Percentiles rank a stretch among this genome's conserved stretches.
phyloP scores from a whole-genome alignment of 1,140 invertebrate species.

The Propsilocerus akamusi region DNA sequence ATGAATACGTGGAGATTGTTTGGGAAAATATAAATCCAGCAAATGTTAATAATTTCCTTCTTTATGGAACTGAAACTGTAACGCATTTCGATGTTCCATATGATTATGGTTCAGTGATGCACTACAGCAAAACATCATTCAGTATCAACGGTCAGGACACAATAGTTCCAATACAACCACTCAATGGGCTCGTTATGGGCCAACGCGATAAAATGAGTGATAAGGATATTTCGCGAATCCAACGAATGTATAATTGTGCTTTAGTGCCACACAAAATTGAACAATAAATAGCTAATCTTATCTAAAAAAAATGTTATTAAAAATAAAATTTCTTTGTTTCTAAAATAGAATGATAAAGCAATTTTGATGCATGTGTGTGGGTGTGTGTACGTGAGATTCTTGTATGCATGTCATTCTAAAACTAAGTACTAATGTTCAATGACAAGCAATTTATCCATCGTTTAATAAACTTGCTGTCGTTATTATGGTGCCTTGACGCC shows the following conservation, averaged over 20 bases:
- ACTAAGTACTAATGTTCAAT: too few relatives aligned
- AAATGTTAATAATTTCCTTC: slow-evolving; percentile 39
- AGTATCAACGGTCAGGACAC: slow-evolving; percentile 43
- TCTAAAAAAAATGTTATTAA: too few relatives aligned
- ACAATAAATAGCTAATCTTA: too few relatives aligned
- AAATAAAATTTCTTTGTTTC: too few relatives aligned
- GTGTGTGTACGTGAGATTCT: too few relatives aligned
- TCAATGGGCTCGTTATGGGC: slow-evolving; percentile 27
- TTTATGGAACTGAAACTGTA: slow-evolving; percentile 33
- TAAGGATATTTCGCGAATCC: slow-evolving; percentile 49
- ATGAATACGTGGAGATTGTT: slow-evolving; percentile 32
- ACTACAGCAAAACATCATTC: slow-evolving; percentile 52
- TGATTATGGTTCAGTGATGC: slow-evolving; percentile 61
- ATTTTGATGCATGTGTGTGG: too few relatives aligned
- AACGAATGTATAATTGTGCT: slow-evolving; percentile 54
- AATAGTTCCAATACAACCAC: slow-evolving; percentile 38
- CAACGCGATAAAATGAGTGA: slow-evolving; percentile 49
- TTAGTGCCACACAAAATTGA: too few relatives aligned
- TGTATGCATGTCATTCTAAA: too few relatives aligned
- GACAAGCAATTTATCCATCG: too few relatives aligned
- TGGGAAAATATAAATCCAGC: slow-evolving; percentile 42
- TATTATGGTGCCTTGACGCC: too few relatives aligned
- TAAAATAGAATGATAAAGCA: too few relatives aligned
- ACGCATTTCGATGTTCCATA: slow-evolving; percentile 41
- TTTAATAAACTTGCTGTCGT: too few relatives aligned